Base-by-base conservation (phyloP, 1,140 invertebrate species). In the Thalassaphorura encarpata region DNA sequence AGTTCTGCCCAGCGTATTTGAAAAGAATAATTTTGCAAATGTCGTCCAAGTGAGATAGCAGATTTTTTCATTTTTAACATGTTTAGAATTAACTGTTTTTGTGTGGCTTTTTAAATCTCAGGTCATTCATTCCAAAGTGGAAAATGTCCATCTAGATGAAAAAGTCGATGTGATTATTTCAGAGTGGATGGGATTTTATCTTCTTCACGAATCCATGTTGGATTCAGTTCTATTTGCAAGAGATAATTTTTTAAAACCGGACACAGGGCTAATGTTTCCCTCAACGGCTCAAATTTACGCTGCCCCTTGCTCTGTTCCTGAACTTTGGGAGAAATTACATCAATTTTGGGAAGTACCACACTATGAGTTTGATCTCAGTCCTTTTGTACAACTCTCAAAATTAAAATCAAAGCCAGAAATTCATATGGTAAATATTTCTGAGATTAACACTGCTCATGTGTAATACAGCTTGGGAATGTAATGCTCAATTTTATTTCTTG, bases 161-260 rank as follows among this genome's bases (percentile, higher is more conserved):
- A 86, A 90, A 76, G 90, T 96, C 19, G 95, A 99, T 71, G 82
- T 98, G 23, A 95, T 98, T 64, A 84, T 99, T 28, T 96, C 91
- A 4, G 96, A 99, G 74, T 99, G 96, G 96, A 99, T 99, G 96
- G 96, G 96, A 3, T 98, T 98, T 74, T 97, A 97, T 73, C 74
- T 99, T 41, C 76, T 99, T 6, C 97, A 97, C 69, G 96, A 99
- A 75, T 94, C 91, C 21, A 99, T 99, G 96, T 71, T 99, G 29
- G 90, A 97, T 69, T 87, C 85, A 70, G 82, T 93, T 21, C 78
- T 99, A 29, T 83, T 82, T 73, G 95, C 94, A 2, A 79, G 95
- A 68, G 88, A 99, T 67, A 81, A 85, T 61, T 91, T 85, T 77
- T 77, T 99, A 18, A 84, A 78, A 52, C 61, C 71, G 23, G 71